Evolutionary conservation across 2,888 invertebrate species (phyloP).

Genomic region (Dorcus hopei): DNA sequence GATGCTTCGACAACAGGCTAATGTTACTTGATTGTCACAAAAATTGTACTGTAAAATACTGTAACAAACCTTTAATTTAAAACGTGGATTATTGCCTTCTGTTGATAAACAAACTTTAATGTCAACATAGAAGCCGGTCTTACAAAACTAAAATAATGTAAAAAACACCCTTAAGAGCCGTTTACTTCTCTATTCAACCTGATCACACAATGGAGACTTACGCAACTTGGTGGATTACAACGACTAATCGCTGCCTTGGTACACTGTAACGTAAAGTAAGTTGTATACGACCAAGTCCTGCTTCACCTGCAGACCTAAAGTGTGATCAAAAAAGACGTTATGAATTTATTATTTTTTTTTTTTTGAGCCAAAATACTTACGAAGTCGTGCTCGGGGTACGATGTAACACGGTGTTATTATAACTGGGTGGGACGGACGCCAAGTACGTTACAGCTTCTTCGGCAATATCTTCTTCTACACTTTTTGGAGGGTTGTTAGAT

Average conservation of each 20-base stretch:
- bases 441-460: constrained; percentile 34
- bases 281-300: constrained; percentile 77
- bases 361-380: constrained; percentile 33
- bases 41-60: no score
- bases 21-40: no score
- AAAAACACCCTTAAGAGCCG: no score
- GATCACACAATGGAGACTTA: constrained; percentile 52
- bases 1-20: no score
- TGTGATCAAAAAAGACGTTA: background rate
- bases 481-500: constrained; percentile 7
- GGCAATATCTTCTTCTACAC: constrained; percentile 39
- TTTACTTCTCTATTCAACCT: no score
- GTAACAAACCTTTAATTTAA: no score
- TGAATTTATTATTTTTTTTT: background rate
- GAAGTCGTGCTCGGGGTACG: constrained; percentile 45
- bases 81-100: no score
- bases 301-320: constrained; percentile 65
- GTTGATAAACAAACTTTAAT: no score
- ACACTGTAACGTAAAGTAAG: constrained; percentile 82
- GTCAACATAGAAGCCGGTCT: no score
- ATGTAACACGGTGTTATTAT: constrained; percentile 39
- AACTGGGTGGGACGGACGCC: constrained; percentile 40
- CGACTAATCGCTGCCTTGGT: constrained; percentile 75
- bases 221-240: constrained; percentile 88
- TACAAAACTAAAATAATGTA: no score